phyloP scores from a whole-genome alignment of 2,797 vertebrate species.

The Enteromius paludinosus region DNA sequence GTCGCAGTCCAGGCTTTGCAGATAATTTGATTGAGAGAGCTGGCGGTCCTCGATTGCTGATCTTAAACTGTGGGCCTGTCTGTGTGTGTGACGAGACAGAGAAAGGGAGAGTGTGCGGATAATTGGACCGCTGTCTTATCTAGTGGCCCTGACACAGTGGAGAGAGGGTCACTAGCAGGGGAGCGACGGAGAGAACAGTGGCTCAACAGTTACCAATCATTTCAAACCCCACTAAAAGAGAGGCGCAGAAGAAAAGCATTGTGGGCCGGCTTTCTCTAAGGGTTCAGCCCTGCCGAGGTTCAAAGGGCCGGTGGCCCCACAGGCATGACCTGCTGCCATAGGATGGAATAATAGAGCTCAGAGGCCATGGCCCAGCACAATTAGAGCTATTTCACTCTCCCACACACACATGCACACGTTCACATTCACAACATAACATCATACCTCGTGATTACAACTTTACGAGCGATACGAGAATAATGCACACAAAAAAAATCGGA shows the following conservation, averaged over 20 bases:
- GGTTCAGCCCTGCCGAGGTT: slow-evolving; percentile 86
- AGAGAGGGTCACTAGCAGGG: slow-evolving; percentile 87
- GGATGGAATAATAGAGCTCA: slow-evolving; percentile 86
- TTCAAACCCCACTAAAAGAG: slow-evolving; percentile 80
- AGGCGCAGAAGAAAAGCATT: slow-evolving; percentile 73
- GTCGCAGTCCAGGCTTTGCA: slow-evolving; percentile 38
- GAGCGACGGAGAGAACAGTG: slow-evolving; percentile 83
- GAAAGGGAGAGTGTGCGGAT: slow-evolving; percentile 75
- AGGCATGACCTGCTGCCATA: slow-evolving; percentile 78
- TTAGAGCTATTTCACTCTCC: slow-evolving; percentile 78
- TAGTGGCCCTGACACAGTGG: slow-evolving; percentile 90
- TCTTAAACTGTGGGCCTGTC: slow-evolving; percentile 46
- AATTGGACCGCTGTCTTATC: slow-evolving; percentile 94
- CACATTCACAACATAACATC: slow-evolving; percentile 30
- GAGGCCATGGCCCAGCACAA: slow-evolving; percentile 86
- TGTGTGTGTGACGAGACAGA: slow-evolving; percentile 28
- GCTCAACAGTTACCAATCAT: slow-evolving; percentile 93
- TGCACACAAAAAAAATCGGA: not conserved
- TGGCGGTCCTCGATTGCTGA: slow-evolving; percentile 21
- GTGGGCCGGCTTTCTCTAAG: slow-evolving; percentile 77
- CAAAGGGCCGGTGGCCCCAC: slow-evolving; percentile 83
- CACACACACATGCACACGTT: slow-evolving; percentile 47
- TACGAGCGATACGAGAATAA: not conserved
- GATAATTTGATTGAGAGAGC: slow-evolving; percentile 47
- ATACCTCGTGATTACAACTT: slow-evolving; percentile 19